Evolutionary conservation across 2,888 invertebrate species (phyloP).

Genomic region (Schizotus pectinicornis): DNA sequence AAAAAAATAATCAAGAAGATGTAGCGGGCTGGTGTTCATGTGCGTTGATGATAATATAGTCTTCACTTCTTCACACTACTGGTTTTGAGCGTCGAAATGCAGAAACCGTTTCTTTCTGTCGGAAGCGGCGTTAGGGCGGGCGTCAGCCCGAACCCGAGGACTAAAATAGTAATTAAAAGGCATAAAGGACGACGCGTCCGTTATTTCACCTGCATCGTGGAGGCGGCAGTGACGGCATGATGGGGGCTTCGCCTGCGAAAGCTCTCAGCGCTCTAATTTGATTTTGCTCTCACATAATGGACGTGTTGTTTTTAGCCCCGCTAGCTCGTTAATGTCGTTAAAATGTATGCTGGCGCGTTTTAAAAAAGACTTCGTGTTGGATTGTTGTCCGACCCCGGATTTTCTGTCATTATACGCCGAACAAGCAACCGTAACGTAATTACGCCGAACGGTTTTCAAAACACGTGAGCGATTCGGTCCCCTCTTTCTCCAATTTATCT

Average conservation of each 20-base stretch:
- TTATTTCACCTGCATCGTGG: slow-evolving; percentile 24
- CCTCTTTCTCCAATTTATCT: too few species aligned
- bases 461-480: background rate
- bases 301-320: slow-evolving; percentile 33
- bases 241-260: slow-evolving; percentile 20
- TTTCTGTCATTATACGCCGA: slow-evolving; percentile 18
- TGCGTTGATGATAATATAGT: too few species aligned
- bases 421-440: slow-evolving; percentile 7
- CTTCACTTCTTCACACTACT: background rate
- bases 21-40: too few species aligned
- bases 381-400: slow-evolving; percentile 25
- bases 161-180: slow-evolving; percentile 27
- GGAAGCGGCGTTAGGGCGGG: too few species aligned
- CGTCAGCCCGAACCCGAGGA: slow-evolving; percentile 8
- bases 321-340: slow-evolving; percentile 32
- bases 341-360: slow-evolving; percentile 29
- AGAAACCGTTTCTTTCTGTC: background rate
- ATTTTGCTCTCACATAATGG: slow-evolving; percentile 32
- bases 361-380: slow-evolving; percentile 24
- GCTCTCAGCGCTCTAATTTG: slow-evolving; percentile 31
- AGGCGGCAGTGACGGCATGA: background rate
- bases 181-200: slow-evolving; percentile 22
- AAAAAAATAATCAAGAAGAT: too few species aligned
- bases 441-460: slow-evolving; percentile 8
- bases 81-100: background rate